Conservation (phyloP, 2,888 invertebrate species). For the Eurytoma californica region DNA sequence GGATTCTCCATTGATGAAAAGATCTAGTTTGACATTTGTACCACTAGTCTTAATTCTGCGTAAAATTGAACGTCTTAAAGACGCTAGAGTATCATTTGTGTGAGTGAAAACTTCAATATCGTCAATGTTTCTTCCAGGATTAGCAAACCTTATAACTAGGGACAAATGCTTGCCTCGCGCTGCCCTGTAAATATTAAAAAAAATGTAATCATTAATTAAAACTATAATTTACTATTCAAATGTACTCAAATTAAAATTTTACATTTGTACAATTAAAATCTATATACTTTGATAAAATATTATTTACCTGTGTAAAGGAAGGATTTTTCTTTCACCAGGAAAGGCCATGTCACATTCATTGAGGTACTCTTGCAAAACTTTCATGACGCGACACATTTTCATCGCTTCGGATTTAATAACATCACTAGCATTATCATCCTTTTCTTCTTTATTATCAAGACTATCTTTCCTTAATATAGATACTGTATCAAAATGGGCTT, state of each 20-base stretch:
- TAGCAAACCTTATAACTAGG: conserved; percentile 90
- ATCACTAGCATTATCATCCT: conserved; percentile 74
- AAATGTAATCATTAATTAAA: conserved; percentile 32
- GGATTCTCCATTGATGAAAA: conserved; percentile 92
- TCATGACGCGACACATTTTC: conserved; percentile 94
- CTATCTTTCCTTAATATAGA: conserved; percentile 78
- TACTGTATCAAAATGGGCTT: conserved; percentile 90
- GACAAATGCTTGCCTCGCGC: conserved; percentile 93
- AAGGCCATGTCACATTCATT: conserved; percentile 94
- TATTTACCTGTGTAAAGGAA: conserved; percentile 86
- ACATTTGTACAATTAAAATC: not conserved
- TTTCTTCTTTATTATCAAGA: conserved; percentile 72
- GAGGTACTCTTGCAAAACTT: conserved; percentile 95
- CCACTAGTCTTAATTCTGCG: conserved; percentile 80
- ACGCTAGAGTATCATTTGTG: conserved; percentile 94
- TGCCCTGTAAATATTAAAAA: conserved; percentile 79
- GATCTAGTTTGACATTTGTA: conserved; percentile 89
- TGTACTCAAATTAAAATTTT: not conserved
- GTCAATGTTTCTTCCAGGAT: conserved; percentile 90
- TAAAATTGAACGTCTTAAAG: conserved; percentile 87
- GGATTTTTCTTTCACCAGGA: conserved; percentile 89
- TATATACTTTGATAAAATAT: conserved; percentile 4
- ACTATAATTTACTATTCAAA: no score
- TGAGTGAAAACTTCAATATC: conserved; percentile 95
- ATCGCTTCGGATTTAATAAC: conserved; percentile 83